phyloP scores from a whole-genome alignment of 2,113 vertebrate species.

The Erpornis zantholeuca region DNA sequence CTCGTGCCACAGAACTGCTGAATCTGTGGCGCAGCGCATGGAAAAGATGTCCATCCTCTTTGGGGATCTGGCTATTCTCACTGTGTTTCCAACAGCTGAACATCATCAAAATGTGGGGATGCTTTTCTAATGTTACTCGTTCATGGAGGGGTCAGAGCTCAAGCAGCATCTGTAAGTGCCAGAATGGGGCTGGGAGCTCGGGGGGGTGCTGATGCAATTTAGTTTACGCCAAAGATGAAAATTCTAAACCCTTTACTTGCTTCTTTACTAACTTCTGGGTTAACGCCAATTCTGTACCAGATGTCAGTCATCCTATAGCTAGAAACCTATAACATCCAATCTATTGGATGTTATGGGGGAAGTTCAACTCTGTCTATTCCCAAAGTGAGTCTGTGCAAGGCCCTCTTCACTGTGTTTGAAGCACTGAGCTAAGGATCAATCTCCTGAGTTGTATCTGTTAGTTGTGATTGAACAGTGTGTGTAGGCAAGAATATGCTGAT shows the following conservation, averaged over 20 bases:
- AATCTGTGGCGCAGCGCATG: background rate
- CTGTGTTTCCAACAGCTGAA: background rate
- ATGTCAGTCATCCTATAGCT: background rate
- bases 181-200: accelerated
- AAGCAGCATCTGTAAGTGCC: background rate
- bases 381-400: background rate
- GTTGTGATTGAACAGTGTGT: background rate
- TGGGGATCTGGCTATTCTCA: background rate
- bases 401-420: accelerated
- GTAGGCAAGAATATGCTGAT: background rate
- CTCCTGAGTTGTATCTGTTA: background rate
- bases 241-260: background rate
- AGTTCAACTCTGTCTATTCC: background rate
- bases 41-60: background rate
- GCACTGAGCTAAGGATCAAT: background rate
- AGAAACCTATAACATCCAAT: background rate
- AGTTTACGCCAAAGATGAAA: background rate
- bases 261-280: background rate
- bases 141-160: background rate
- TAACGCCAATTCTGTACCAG: background rate
- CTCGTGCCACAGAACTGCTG: background rate
- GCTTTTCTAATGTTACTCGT: background rate
- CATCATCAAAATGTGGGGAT: background rate
- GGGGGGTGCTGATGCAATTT: background rate
- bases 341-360: accelerated